Evolutionary conservation across 2,113 vertebrate genomes (phyloP).

Genomic region (Trichomycterus rosablanca): DNA sequence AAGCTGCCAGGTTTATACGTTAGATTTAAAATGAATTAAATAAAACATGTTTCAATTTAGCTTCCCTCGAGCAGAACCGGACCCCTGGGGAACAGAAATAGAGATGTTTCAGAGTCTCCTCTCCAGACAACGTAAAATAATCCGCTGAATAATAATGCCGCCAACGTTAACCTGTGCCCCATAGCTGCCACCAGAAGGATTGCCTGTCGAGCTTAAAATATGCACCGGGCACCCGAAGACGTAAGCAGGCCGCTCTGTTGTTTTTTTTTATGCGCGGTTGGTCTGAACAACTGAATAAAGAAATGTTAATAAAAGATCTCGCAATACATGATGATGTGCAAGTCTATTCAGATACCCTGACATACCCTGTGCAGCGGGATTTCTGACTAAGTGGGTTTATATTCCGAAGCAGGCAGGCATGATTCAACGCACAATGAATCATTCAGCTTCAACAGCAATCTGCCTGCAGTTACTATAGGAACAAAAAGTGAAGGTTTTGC

Average conservation of each 20-base stretch:
- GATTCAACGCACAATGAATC: no score
- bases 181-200: slow-evolving; percentile 16
- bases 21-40: slow-evolving; percentile 32
- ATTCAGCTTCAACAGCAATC: no score
- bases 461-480: no score
- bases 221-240: slow-evolving; percentile 13
- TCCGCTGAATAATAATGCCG: slow-evolving; percentile 26
- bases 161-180: slow-evolving; percentile 18
- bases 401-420: no score
- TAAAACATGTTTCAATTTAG: slow-evolving; percentile 21
- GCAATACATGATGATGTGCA: no score
- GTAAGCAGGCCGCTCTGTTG: slow-evolving; percentile 14
- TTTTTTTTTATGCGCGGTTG: slow-evolving; percentile 42
- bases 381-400: no score
- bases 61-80: slow-evolving; percentile 25
- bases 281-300: no score
- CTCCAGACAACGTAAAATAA: slow-evolving; percentile 29
- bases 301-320: no score
- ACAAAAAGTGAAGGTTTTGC: no score
- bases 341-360: no score
- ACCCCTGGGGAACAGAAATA: neutral
- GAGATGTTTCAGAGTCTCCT: slow-evolving; percentile 32
- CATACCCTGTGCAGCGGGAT: no score
- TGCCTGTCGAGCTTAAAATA: slow-evolving; percentile 18
- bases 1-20: slow-evolving; percentile 11